Evolutionary conservation across 2,113 vertebrate species (phyloP), one percentile per base, ranked within the genome.

Genomic region (Xenopus borealis): DNA sequence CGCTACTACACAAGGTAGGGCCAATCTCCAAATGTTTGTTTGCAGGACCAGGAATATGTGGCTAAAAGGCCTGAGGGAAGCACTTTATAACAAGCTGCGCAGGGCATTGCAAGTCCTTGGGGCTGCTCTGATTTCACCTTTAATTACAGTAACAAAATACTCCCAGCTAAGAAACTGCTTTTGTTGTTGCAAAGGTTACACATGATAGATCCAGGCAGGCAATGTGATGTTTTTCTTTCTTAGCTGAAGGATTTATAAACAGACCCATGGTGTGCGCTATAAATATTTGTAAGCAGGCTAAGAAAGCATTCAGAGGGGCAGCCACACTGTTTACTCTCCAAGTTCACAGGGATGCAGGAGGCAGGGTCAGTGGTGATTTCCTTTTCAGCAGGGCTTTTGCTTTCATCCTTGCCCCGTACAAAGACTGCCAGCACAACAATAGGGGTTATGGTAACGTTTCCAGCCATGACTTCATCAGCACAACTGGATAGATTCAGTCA

Each of bases 221-320:
- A 17, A 30, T 66, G 53, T 58, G 16, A 27, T 59, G 33, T 27
- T 74, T 52, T 73, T 73, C 50, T 66, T 61, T 50, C 62, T 67
- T 67, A 30, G 40, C 10, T 61, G 63, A 74, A 59, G 18, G 30
- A 18, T 59, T 59, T 58, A 33, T 61, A 74, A 59, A 67, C 40
- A 74, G 14, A 30, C 1, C 63, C 19, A 18, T 59, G 50, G 40
- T 30, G 72, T 4, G 17, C 18, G n/a, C 30, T 59, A 47, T 66
- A 74, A 66, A 74, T 66, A 74, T 74, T 65, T 73, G 72, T 73
- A 65, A 61, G 50, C 52, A 10, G 18, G 23, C 40, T 46, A 66
- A 46, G 10, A 66, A 46, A 20, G 65, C 17, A 47, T 47, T 74
- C 45, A 20, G 62, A 74, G 33, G 14, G 20, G 46, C 17, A 20